Evolutionary conservation across 2,797 vertebrate genomes (phyloP), one percentile per base, ranked within the genome.

Genomic region (Apodemus agrarius): DNA sequence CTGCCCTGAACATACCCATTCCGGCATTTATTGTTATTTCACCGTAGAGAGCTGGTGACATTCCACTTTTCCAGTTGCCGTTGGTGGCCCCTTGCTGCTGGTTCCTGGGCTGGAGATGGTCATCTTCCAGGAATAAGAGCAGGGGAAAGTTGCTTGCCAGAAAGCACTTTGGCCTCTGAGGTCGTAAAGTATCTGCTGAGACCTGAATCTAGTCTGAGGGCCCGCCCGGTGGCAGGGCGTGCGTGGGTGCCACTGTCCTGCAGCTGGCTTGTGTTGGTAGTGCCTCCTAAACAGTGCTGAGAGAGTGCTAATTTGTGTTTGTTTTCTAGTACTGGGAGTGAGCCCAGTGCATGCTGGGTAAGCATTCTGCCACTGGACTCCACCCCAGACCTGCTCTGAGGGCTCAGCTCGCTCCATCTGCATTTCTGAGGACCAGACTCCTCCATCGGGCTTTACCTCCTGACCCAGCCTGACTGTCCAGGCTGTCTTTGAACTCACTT

Each of bases 21-120:
- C 83, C 63, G 54, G 59, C 65, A 24, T 95, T 91, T 92, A 88
- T 76, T 94, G 57, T 95, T 72, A 37, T 21, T 10, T 29, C 37
- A 10, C 52, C 72, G 81, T 52, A 13, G 24, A 57, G 3, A 69
- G n/a, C 49, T 17, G 11, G 10, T 40, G 8, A 65, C 37, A 21
- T n/a, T 31, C 75, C n/a, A 19, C 5, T 43, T 74, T 46, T 43
- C 0, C 7, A 21, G 6, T 74, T 46, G 24, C 82, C 90, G 82
- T 54, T 19, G 69, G 72, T 43, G n/a, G 29, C 31, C 40, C 57
- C 57, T 14, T 43, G 40, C 43, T 7, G n/a, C 57, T 78, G 76
- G 37, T 29, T 69, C 10, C 14, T 61, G 1, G 40, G 46, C 57
- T 26, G 46, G 46, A 86, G 19, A 49, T 3, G 31, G 52, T 26